Percentiles rank a stretch among this genome's conserved stretches.
Evolutionary conservation across 2,113 vertebrate species (phyloP).

Genomic region (Brachypodius melanocephalos): DNA sequence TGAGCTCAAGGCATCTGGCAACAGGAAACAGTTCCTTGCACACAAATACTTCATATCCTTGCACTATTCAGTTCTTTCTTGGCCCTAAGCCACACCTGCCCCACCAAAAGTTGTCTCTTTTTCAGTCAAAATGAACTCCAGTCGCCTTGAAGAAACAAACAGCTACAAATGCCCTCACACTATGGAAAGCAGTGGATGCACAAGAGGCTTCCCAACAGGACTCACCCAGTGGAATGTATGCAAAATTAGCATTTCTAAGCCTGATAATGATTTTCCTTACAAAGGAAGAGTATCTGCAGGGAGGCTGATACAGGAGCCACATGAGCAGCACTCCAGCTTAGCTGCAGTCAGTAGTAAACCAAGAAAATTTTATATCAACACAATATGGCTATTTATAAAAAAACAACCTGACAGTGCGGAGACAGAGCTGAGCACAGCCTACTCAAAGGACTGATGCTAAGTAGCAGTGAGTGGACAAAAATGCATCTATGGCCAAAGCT

Average conservation of each 20-base stretch:
- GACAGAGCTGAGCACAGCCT: not conserved
- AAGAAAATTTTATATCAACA: not conserved
- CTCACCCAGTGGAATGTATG: accelerated
- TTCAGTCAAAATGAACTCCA: not conserved
- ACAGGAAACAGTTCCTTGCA: not conserved
- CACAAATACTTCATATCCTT: not conserved
- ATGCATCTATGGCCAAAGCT: not conserved
- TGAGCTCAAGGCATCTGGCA: not conserved
- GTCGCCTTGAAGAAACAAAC: not conserved
- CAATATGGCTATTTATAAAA: not conserved
- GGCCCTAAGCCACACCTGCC: not conserved
- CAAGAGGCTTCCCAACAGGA: not conserved
- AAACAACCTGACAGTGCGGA: not conserved
- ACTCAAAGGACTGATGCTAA: not conserved
- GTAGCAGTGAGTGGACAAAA: not conserved
- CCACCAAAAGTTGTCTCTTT: not conserved
- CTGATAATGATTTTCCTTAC: not conserved
- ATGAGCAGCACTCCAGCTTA: not conserved
- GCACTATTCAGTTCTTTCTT: not conserved
- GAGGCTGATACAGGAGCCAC: not conserved
- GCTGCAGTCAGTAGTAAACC: not conserved
- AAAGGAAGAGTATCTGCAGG: not conserved
- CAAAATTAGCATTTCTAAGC: not conserved
- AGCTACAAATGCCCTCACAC: not conserved
- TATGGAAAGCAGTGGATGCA: not conserved